Conservation (phyloP, 2,113 vertebrate genomes). For the Pterocles orientalis region DNA sequence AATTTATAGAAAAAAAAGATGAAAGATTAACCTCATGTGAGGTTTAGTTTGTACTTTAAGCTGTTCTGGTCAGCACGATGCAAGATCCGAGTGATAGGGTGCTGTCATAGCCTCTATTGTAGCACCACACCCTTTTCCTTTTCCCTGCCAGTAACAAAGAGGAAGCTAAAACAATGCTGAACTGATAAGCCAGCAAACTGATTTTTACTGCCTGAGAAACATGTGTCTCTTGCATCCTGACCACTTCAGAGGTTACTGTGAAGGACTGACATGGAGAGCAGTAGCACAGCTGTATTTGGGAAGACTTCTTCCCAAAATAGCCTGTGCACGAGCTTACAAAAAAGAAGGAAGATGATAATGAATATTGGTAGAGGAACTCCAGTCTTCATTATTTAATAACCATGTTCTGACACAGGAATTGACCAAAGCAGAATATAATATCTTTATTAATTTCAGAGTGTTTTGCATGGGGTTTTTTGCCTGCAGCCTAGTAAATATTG, state of each 20-base stretch:
- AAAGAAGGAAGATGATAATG: background rate
- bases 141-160: background rate
- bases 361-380: background rate
- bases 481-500: background rate
- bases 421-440: background rate
- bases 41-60: background rate
- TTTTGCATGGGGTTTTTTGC: background rate
- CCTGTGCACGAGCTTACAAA: background rate
- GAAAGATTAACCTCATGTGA: background rate
- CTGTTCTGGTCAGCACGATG: background rate
- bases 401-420: background rate
- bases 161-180: background rate
- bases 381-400: background rate
- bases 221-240: background rate
- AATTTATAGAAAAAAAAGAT: background rate
- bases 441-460: background rate
- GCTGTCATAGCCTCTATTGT: background rate
- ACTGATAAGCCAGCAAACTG: background rate
- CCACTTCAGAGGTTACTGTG: background rate
- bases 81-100: background rate
- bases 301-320: background rate
- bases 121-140: background rate
- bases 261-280: background rate
- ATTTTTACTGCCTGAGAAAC: background rate
- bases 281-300: background rate